Conservation (phyloP, 2,888 invertebrate genomes). For the Galerucella calmariensis region DNA sequence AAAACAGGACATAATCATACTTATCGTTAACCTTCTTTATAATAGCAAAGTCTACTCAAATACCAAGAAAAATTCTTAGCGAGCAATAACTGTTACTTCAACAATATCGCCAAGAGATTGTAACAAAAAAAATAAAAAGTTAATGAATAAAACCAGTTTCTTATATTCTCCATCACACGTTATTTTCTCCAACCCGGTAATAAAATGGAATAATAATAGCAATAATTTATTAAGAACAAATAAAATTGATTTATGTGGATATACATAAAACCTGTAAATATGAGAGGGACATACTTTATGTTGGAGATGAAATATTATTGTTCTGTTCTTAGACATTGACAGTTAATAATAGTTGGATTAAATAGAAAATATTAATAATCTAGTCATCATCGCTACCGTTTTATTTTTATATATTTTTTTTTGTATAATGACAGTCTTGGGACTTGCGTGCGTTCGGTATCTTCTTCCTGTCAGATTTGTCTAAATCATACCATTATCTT, state of each 20-base stretch:
- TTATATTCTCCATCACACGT: constrained; percentile 8
- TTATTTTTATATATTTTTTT: too few relatives aligned
- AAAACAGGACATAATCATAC: neutral
- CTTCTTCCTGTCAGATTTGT: too few relatives aligned
- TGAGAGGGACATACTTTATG: constrained; percentile 4
- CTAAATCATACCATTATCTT: too few relatives aligned
- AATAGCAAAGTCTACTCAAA: neutral
- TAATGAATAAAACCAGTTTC: constrained; percentile 16
- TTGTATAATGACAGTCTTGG: too few relatives aligned
- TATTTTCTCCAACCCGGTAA: constrained; percentile 23
- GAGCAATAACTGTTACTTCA: constrained; percentile 8
- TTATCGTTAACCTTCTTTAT: constrained; percentile 5
- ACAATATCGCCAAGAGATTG: constrained; percentile 15
- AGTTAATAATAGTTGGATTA: neutral
- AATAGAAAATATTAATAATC: constrained; percentile 8
- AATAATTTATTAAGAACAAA: constrained; percentile 27
- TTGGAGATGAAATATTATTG: constrained; percentile 1
- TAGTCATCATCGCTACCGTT: neutral
- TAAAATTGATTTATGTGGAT: constrained; percentile 26
- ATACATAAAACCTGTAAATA: constrained; percentile 3
- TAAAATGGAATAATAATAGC: constrained; percentile 29
- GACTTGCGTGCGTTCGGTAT: too few relatives aligned
- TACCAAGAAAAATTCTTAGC: neutral
- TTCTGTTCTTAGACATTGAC: constrained; percentile 3
- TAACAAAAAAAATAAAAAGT: constrained; percentile 9